Evolutionary conservation across 2,113 vertebrate species (phyloP).

Genomic region (Aphelocoma coerulescens): DNA sequence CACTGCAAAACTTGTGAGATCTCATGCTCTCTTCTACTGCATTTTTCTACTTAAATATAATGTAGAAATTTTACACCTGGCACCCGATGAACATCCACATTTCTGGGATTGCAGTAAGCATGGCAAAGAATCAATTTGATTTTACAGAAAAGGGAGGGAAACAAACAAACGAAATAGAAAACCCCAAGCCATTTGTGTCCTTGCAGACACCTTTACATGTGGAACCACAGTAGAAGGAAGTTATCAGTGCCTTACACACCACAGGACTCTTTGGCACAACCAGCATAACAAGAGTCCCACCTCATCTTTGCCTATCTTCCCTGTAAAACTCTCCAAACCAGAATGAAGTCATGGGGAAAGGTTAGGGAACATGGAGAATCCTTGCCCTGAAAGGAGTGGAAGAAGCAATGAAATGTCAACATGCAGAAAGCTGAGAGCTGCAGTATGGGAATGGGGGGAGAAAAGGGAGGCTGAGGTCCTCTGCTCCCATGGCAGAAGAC

Average conservation of each 20-base stretch:
- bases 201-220: neutral
- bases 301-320: neutral
- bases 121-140: neutral
- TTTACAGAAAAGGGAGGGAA: neutral
- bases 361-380: neutral
- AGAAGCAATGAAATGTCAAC: neutral
- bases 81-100: fast-evolving
- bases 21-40: neutral
- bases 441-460: neutral
- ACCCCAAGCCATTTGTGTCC: neutral
- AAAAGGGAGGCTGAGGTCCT: neutral
- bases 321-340: neutral
- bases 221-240: neutral
- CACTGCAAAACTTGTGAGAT: neutral
- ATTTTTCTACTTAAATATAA: neutral
- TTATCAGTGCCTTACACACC: neutral
- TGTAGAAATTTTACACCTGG: neutral
- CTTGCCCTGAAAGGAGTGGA: neutral
- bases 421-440: neutral
- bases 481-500: neutral
- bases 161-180: neutral
- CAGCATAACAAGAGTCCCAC: neutral
- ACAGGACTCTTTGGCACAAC: neutral
- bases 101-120: neutral
- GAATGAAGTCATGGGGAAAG: neutral